phyloP scores from a whole-genome alignment of 2,888 invertebrate species.

The Linnaemya tessellans region DNA sequence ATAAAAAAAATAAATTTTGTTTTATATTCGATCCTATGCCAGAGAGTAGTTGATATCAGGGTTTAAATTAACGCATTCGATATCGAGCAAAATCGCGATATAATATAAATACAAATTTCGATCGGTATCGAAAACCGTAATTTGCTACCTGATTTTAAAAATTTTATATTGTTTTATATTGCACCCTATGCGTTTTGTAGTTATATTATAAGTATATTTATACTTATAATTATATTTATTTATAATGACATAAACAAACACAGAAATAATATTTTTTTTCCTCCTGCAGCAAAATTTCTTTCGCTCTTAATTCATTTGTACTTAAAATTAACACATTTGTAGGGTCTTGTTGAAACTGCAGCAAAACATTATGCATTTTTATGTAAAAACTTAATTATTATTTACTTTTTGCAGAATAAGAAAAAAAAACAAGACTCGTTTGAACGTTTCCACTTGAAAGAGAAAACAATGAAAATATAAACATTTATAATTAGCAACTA shows the following conservation, averaged over 20 bases:
- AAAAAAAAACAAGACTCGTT: neutral
- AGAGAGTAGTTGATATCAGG: no score
- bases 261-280: neutral
- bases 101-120: no score
- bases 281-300: neutral
- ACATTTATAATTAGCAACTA: conserved; percentile 62
- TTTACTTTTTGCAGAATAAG: neutral
- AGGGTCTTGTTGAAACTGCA: conserved; percentile 31
- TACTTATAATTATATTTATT: no score
- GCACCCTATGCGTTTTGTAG: no score
- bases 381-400: neutral
- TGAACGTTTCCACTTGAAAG: conserved; percentile 60
- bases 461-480: conserved; percentile 33
- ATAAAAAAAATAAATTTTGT: no score
- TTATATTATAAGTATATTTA: no score
- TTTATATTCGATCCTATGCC: no score
- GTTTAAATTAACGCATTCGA: no score
- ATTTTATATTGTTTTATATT: no score
- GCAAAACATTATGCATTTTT: conserved; percentile 7
- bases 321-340: conserved; percentile 12
- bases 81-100: no score
- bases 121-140: no score
- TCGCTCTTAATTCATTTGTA: neutral
- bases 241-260: neutral
- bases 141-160: no score